These are phyloP conservation scores for Entomobrya proxima DNA, from an alignment of 2,888 invertebrate species.

Conservation along the genomic window DNA sequence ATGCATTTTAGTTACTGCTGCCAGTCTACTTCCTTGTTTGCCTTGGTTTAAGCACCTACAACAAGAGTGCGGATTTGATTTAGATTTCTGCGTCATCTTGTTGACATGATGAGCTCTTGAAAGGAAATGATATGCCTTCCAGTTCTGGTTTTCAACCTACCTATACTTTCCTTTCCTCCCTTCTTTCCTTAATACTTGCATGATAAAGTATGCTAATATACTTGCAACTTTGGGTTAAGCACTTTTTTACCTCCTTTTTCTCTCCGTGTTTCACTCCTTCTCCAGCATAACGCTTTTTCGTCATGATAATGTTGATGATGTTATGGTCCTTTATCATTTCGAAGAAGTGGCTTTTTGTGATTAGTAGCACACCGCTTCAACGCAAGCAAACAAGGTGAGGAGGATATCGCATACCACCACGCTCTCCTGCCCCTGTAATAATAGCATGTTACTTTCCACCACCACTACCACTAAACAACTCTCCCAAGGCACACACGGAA, in stretches of 20 bases:
- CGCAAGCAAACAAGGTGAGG: constrained; percentile 20
- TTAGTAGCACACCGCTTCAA: constrained; percentile 13
- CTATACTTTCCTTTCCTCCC: background rate
- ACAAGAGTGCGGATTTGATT: constrained; percentile 36
- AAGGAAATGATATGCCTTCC: constrained; percentile 37
- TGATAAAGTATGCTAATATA: constrained; percentile 35
- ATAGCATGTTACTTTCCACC: constrained; percentile 22
- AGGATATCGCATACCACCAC: background rate
- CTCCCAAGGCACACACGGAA: constrained; percentile 8
- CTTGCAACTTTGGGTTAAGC: constrained; percentile 25
- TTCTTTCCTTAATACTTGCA: constrained; percentile 4
- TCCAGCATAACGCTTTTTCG: background rate
- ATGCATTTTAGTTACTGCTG: constrained; percentile 5
- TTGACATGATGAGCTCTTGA: constrained; percentile 51
- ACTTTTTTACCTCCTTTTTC: background rate
- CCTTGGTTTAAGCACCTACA: background rate
- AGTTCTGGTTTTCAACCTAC: constrained; percentile 1
- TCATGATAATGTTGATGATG: constrained; percentile 17
- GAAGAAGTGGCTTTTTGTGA: constrained; percentile 14
- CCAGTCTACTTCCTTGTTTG: constrained; percentile 16
- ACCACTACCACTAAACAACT: constrained; percentile 18
- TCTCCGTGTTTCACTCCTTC: background rate
- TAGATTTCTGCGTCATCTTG: constrained; percentile 53
- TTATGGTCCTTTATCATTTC: constrained; percentile 23
- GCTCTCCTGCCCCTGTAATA: background rate